A percentile compares a stretch with the other conserved stretches of the same genome.
phyloP scores from a whole-genome alignment of 2,113 vertebrate genomes.

The Myotis brandtii region DNA sequence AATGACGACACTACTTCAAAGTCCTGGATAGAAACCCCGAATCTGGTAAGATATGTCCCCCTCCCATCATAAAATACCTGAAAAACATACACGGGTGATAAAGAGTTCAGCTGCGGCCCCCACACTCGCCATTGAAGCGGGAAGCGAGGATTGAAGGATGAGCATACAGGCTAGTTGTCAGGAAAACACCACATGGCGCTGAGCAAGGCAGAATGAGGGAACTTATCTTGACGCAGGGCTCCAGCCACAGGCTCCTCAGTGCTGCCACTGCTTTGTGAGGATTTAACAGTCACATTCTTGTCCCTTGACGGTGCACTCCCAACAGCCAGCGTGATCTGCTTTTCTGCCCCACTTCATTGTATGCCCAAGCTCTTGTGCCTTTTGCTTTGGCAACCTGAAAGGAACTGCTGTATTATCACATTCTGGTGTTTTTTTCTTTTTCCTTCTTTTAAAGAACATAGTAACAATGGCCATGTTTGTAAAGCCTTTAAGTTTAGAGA shows the following conservation, averaged over 20 bases:
- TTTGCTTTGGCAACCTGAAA: conserved; percentile 32
- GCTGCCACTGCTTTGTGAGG: conserved; percentile 63
- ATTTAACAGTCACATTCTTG: conserved; percentile 78
- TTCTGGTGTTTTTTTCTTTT: not conserved
- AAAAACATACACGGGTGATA: not conserved
- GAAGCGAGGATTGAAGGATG: not conserved
- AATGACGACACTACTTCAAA: not conserved
- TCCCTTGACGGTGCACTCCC: conserved; percentile 78
- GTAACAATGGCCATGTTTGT: not conserved
- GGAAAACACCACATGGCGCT: conserved; percentile 41
- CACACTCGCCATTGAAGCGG: not conserved
- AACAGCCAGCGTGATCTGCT: not conserved
- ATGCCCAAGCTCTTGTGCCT: not conserved
- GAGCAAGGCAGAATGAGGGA: conserved; percentile 48
- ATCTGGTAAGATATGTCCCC: not conserved
- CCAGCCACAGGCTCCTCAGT: not conserved
- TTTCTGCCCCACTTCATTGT: conserved; percentile 42
- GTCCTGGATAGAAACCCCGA: not conserved
- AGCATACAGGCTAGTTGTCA: conserved; percentile 59
- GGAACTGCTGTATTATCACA: not conserved
- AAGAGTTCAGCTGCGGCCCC: not conserved
- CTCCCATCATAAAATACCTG: not conserved
- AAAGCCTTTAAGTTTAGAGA: not conserved
- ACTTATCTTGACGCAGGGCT: not conserved
- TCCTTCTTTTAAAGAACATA: not conserved